Percentiles rank a stretch among this genome's conserved stretches.
These are phyloP conservation scores for Plusia festucae DNA, from an alignment of 2,888 invertebrate genomes.

Conservation along the genomic window DNA sequence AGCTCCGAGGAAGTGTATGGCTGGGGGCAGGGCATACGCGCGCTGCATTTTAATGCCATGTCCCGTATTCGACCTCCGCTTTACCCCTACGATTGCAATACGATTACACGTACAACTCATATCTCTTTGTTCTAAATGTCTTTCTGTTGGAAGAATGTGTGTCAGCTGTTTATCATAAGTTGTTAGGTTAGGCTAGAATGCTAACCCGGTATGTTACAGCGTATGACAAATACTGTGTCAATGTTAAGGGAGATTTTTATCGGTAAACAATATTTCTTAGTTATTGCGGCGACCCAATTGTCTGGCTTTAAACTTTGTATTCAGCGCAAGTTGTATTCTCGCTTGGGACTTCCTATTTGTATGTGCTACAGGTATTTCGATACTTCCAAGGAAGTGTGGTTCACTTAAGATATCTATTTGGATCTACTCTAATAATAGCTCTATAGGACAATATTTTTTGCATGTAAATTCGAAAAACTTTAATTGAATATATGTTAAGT, in stretches of 20 bases:
- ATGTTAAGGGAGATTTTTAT: neutral
- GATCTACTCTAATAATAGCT: neutral
- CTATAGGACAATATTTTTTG: too few species aligned
- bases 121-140: slow-evolving; percentile 48
- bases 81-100: slow-evolving; percentile 53
- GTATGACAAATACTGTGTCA: slow-evolving; percentile 15
- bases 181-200: slow-evolving; percentile 38
- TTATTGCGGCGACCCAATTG: neutral
- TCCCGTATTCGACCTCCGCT: slow-evolving; percentile 62
- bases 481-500: neutral
- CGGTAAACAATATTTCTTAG: neutral
- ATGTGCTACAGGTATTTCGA: slow-evolving; percentile 1
- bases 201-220: slow-evolving; percentile 8
- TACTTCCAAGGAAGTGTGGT: neutral
- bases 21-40: slow-evolving; percentile 67
- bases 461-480: too few species aligned
- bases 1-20: slow-evolving; percentile 59
- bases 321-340: slow-evolving; percentile 22
- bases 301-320: slow-evolving; percentile 3
- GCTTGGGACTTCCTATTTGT: slow-evolving; percentile 1
- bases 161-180: slow-evolving; percentile 47
- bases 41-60: slow-evolving; percentile 75
- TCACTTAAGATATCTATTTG: neutral
- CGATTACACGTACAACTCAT: slow-evolving; percentile 53
- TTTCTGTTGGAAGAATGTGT: slow-evolving; percentile 31